Conservation (phyloP, 2,113 vertebrate genomes). For the Tetrao urogallus region DNA sequence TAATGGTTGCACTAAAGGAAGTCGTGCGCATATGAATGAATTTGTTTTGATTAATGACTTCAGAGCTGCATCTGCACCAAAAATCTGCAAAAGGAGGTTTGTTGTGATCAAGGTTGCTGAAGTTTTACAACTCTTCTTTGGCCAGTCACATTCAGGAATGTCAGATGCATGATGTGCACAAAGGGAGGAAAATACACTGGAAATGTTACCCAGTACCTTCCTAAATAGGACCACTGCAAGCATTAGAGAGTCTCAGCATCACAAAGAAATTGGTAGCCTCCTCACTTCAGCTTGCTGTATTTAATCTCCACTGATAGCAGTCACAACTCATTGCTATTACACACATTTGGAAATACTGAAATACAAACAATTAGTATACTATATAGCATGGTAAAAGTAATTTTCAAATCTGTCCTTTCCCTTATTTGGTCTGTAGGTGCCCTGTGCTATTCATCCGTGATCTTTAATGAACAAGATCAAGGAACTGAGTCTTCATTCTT, state of each 20-base stretch:
- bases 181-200: background rate
- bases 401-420: background rate
- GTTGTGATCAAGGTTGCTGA: background rate
- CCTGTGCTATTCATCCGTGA: background rate
- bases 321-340: background rate
- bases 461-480: background rate
- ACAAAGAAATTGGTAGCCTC: background rate
- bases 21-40: background rate
- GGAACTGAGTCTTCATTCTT: background rate
- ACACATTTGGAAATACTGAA: background rate
- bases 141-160: background rate
- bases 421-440: background rate
- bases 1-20: conserved; percentile 60
- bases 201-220: background rate
- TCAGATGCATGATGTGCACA: background rate
- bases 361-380: background rate
- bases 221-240: background rate
- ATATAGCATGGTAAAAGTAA: background rate
- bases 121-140: background rate
- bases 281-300: background rate
- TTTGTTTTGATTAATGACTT: conserved; percentile 41
- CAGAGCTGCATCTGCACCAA: background rate
- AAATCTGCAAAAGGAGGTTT: background rate
- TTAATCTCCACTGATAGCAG: background rate
- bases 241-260: background rate